Evolutionary conservation across 2,113 vertebrate species (phyloP).

Genomic region (Rutilus rutilus): DNA sequence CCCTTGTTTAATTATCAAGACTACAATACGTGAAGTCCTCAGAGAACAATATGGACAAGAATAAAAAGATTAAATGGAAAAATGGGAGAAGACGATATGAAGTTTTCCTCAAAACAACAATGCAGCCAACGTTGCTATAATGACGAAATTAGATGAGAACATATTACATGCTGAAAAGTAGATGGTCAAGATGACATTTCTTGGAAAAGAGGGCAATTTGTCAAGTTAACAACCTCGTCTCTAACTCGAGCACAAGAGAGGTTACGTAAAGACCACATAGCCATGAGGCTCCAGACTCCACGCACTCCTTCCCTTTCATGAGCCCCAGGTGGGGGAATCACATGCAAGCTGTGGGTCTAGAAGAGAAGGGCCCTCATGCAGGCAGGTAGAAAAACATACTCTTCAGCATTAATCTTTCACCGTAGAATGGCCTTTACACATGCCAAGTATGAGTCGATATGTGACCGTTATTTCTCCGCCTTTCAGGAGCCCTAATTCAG

Average conservation of each 20-base stretch:
- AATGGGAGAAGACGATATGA: not conserved
- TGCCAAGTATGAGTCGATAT: not conserved
- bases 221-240: slow-evolving; percentile 54
- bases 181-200: slow-evolving; percentile 54
- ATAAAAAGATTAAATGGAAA: not conserved
- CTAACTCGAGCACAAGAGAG: slow-evolving; percentile 53
- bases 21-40: not conserved
- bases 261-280: slow-evolving; percentile 50
- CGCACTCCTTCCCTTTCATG: slow-evolving; percentile 27
- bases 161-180: not conserved
- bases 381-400: slow-evolving; percentile 21
- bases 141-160: not conserved
- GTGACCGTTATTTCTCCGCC: not conserved
- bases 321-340: slow-evolving; percentile 36
- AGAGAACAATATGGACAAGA: not conserved
- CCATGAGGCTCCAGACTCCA: slow-evolving; percentile 36
- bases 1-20: not conserved
- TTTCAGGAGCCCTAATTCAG: slow-evolving; percentile 15
- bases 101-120: not conserved
- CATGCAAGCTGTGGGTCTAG: slow-evolving; percentile 20
- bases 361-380: slow-evolving; percentile 23
- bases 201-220: slow-evolving; percentile 77
- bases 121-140: not conserved
- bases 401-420: slow-evolving; percentile 10
- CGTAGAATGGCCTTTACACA: not conserved